Percentiles rank a stretch among this genome's conserved stretches.
phyloP scores from a whole-genome alignment of 2,113 vertebrate species.

The Poeciliopsis retropinna region DNA sequence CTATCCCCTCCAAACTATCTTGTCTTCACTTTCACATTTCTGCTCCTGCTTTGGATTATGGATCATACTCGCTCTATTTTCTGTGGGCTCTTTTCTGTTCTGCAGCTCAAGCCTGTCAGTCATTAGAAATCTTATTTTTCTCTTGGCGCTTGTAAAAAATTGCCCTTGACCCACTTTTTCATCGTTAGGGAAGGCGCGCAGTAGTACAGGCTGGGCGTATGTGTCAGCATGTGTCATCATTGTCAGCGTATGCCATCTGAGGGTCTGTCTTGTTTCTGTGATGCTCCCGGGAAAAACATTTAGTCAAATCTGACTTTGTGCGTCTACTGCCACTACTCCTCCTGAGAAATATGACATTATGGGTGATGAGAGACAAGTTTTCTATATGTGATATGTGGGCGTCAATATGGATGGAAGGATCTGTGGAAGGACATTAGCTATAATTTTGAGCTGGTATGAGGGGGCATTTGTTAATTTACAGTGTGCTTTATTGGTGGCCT shows the following conservation, averaged over 20 bases:
- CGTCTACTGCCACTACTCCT: slow-evolving; percentile 9
- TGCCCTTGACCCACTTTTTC: slow-evolving; percentile 79
- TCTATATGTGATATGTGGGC: slow-evolving; percentile 38
- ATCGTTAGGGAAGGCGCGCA: slow-evolving; percentile 46
- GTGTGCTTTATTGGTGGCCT: slow-evolving; percentile 39
- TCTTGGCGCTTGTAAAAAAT: slow-evolving; percentile 59
- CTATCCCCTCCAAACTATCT: neutral
- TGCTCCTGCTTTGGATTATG: slow-evolving; percentile 26
- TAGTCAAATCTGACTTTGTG: slow-evolving; percentile 23
- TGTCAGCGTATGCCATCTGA: slow-evolving; percentile 21
- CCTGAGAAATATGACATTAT: slow-evolving; percentile 29
- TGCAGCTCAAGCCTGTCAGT: slow-evolving; percentile 35
- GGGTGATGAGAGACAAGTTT: neutral
- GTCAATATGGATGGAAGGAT: slow-evolving; percentile 31
- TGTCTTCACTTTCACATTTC: slow-evolving; percentile 35
- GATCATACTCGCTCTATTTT: slow-evolving; percentile 15
- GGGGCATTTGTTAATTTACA: slow-evolving; percentile 54
- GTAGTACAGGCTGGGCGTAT: slow-evolving; percentile 38
- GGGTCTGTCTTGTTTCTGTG: neutral
- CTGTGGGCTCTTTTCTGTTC: slow-evolving; percentile 28
- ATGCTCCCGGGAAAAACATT: slow-evolving; percentile 12
- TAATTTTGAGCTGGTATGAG: slow-evolving; percentile 33
- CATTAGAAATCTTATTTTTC: slow-evolving; percentile 56
- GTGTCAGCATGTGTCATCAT: slow-evolving; percentile 58
- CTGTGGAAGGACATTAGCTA: slow-evolving; percentile 52